Evolutionary conservation across 2,113 vertebrate genomes (phyloP), one percentile per base, ranked within the genome.

Genomic region (Setophaga coronata): DNA sequence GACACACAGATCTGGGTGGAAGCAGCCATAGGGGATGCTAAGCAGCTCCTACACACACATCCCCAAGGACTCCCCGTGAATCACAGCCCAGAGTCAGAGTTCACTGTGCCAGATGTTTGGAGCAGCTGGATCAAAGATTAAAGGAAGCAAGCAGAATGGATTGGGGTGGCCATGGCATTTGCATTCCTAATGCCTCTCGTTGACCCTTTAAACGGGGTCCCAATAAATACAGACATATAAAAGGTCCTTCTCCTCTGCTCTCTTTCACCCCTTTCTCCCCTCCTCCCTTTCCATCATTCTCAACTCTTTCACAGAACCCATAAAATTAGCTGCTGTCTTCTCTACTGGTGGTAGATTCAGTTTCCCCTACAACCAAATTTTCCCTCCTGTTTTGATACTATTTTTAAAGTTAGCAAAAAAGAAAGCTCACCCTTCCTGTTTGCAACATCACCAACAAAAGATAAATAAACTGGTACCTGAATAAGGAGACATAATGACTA

Each of bases 71-170:
- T 81, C 20, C 11, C 33, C 0, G 0, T 81, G 83, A 90, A 78
- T 84, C 82, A 79, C 43, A 92, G 9, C 20, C 8, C 33, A 50
- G 71, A 86, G 88, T 86, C 91, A 85, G 89, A 84, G 90, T 94
- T 95, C 93, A 57, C 26, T 65, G 43, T 94, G 57, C 91, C 95
- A 97, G 94, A 91, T 97, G 93, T 93, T 97, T 88, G 47, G 43
- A 93, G 89, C 85, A 96, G 61, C 93, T 95, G 86, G 38, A 93
- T 87, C 42, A 82, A 95, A 96, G 77, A 96, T 95, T 91, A 92
- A 96, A 95, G 58, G 64, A 89, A 26, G 34, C 36, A 82, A 82
- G 77, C 77, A 65, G 89, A 95, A 82, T 66, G 69, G 67, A 87
- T 70, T 81, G n/a, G 45, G 29, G n/a, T 25, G 48, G 64, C 64